These are phyloP conservation scores for Monochamus saltuarius DNA, from an alignment of 1,140 invertebrate species.

Conservation along the genomic window DNA sequence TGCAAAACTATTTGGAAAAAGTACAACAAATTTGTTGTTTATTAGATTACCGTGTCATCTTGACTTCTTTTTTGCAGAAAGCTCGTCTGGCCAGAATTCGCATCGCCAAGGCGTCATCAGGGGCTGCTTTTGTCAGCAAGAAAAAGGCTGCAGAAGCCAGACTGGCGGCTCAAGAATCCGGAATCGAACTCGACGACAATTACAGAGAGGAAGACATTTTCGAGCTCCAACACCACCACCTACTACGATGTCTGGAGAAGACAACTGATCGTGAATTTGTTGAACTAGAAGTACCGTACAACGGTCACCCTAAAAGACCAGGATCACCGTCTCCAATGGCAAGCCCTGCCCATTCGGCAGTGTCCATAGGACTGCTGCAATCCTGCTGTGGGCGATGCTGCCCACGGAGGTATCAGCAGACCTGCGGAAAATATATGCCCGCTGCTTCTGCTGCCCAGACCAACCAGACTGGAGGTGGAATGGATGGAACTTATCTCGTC, in stretches of 20 bases:
- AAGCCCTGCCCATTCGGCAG: slow-evolving; percentile 82
- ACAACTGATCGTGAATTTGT: slow-evolving; percentile 98
- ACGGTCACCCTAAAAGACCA: slow-evolving; percentile 87
- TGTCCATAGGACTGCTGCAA: slow-evolving; percentile 73
- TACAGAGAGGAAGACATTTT: slow-evolving; percentile 96
- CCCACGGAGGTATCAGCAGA: slow-evolving; percentile 84
- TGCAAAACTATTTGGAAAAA: too few relatives aligned
- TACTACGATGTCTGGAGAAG: slow-evolving; percentile 95
- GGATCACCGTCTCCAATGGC: slow-evolving; percentile 82
- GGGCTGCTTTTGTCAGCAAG: slow-evolving; percentile 97
- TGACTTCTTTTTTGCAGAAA: slow-evolving; percentile 77
- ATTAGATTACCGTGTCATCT: background rate
- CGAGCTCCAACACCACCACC: slow-evolving; percentile 98
- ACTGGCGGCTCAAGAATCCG: slow-evolving; percentile 86
- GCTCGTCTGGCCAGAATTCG: slow-evolving; percentile 94
- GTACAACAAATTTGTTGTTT: too few relatives aligned
- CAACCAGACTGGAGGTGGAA: slow-evolving; percentile 73
- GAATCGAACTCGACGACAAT: slow-evolving; percentile 83
- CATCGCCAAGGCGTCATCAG: slow-evolving; percentile 97
- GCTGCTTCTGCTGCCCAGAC: slow-evolving; percentile 72
- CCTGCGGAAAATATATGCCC: slow-evolving; percentile 80
- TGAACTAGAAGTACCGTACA: slow-evolving; percentile 92
- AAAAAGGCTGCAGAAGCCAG: slow-evolving; percentile 98
- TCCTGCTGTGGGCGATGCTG: slow-evolving; percentile 85
- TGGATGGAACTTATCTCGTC: slow-evolving; percentile 80